phyloP scores from a whole-genome alignment of 2,888 invertebrate genomes.

The Pyrochroa serraticornis region DNA sequence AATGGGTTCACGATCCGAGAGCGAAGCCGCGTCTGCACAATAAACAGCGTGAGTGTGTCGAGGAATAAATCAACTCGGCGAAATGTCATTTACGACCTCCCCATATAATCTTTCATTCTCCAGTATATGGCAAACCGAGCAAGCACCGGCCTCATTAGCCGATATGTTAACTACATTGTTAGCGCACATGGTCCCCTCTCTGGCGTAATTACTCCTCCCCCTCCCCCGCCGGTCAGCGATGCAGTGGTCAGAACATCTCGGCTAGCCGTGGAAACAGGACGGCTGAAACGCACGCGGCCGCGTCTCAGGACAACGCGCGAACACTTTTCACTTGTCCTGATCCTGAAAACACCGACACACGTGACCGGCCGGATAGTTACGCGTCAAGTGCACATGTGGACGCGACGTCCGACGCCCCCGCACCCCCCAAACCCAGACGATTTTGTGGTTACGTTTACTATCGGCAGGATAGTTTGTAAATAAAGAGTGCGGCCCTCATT shows the following conservation, averaged over 20 bases:
- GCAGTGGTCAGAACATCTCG: conserved; percentile 58
- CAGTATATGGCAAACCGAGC: conserved; percentile 14
- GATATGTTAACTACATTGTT: conserved; percentile 56
- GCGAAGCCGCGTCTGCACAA: conserved; percentile 24
- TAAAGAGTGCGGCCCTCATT: neutral
- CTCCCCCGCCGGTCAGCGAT: conserved; percentile 59
- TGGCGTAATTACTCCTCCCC: conserved; percentile 52
- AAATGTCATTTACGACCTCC: conserved; percentile 30
- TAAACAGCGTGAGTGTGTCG: too few species aligned
- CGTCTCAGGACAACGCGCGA: conserved; percentile 41
- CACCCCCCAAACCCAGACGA: conserved; percentile 2
- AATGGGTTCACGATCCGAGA: conserved; percentile 28
- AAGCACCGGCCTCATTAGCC: conserved; percentile 47
- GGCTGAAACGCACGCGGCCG: conserved; percentile 39
- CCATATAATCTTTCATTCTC: conserved; percentile 33
- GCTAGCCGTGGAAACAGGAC: conserved; percentile 56
- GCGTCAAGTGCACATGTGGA: conserved; percentile 23
- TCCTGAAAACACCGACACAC: conserved; percentile 43
- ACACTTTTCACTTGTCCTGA: conserved; percentile 6
- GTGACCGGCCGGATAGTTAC: conserved; percentile 36
- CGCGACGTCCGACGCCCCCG: conserved; percentile 1
- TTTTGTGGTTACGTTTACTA: conserved; percentile 6
- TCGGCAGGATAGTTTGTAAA: conserved; percentile 17
- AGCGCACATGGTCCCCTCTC: conserved; percentile 52
- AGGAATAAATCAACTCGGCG: neutral